Base-by-base conservation (phyloP, 2,113 vertebrate species). In the Eclectus roratus region DNA sequence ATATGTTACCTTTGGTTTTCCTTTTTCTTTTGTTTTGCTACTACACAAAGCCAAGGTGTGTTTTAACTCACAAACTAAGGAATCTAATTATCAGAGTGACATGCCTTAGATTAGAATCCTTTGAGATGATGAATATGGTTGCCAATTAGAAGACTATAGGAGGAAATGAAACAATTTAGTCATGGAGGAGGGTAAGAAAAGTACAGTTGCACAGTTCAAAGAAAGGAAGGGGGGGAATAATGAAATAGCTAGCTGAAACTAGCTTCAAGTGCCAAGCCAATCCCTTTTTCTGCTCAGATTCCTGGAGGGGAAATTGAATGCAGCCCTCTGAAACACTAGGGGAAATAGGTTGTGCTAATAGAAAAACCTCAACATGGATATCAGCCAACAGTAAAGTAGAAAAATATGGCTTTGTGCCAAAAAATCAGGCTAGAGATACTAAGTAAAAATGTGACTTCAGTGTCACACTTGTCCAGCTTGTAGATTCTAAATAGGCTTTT, bases 291-390 rank as follows among this genome's bases (percentile, higher is more conserved):
- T 89, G 68, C 78, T 87, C 73, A 89, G 56, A 88, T 80, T 95
- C 79, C 39, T 0, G 0, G 81, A 70, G 74, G 93, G 88, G 83
- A 96, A 94, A 97, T 92, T 94, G 93, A 88, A 95, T 88, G 58
- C 5, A 14, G 71, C 50, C 43, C 31, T 84, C 65, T 78, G 82
- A 95, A 97, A 94, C 78, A 58, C 33, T 85, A 29, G 64, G 61
- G 82, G 91, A 96, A 96, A 94, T 78, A 95, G 73, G 13, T 50
- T 94, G 55, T 56, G 47, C 77, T 94, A 90, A 96, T 92, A 94
- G 71, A 88, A 96, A 93, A 87, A 73, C 47, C 52, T 94, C 85
- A 86, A 41, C 49, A 37, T 76, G 74, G 83, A 77, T 94, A 95
- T 93, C 79, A 94, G 91, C 76, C 87, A 93, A 71, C 46, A 92